phyloP scores from a whole-genome alignment of 2,797 vertebrate genomes.

The Clarias pachynema region DNA sequence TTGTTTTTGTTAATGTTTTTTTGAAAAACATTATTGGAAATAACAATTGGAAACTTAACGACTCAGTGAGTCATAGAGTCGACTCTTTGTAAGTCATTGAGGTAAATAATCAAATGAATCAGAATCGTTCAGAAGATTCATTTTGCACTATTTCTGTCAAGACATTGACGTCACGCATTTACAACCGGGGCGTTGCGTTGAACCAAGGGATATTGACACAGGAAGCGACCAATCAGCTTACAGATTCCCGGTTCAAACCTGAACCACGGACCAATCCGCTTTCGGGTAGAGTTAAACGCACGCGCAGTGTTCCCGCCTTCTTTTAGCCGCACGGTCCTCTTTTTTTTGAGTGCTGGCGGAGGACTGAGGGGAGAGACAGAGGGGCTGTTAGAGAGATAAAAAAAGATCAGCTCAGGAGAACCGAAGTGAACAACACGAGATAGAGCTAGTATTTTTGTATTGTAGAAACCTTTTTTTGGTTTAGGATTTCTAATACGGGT shows the following conservation, averaged over 20 bases:
- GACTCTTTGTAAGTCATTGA: background rate
- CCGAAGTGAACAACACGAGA: slow-evolving; percentile 33
- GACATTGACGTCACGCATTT: slow-evolving; percentile 55
- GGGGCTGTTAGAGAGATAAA: slow-evolving; percentile 31
- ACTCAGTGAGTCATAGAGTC: background rate
- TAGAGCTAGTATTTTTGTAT: slow-evolving; percentile 36
- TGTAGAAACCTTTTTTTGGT: slow-evolving; percentile 39
- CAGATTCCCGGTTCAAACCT: slow-evolving; percentile 11
- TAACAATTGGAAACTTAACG: background rate
- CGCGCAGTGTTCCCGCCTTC: slow-evolving; percentile 57
- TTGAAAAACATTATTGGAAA: background rate
- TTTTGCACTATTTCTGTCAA: slow-evolving; percentile 21
- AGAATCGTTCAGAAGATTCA: background rate
- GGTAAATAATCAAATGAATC: background rate
- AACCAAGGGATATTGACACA: slow-evolving; percentile 44
- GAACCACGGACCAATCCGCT: slow-evolving; percentile 60
- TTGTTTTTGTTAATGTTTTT: background rate
- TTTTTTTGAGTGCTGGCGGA: slow-evolving; percentile 63
- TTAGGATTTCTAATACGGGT: slow-evolving; percentile 60
- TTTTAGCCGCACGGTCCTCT: slow-evolving; percentile 64
- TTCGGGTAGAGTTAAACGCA: slow-evolving; percentile 6
- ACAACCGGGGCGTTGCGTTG: slow-evolving; percentile 47
- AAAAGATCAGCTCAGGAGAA: slow-evolving; percentile 41
- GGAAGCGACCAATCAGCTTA: slow-evolving; percentile 60
- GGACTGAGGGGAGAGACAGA: slow-evolving; percentile 69